Evolutionary conservation across 2,888 invertebrate genomes (phyloP), one percentile per base, ranked within the genome.

Genomic region (Aricia artaxerxes): DNA sequence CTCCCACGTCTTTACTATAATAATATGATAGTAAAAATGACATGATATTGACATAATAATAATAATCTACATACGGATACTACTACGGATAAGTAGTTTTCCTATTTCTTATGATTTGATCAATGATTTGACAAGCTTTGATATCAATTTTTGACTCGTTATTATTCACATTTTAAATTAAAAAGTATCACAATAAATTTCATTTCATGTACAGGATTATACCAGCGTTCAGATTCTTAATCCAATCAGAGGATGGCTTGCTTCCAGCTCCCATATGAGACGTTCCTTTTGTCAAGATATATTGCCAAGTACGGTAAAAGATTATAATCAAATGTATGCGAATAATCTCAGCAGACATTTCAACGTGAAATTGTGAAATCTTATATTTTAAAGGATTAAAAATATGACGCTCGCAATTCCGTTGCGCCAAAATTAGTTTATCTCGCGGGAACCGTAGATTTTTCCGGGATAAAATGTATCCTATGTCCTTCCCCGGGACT

Each of bases 231-330:
- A 35, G 35, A 57, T 57, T 76, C 13, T 53, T 57, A 76, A 38
- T 76, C 76, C 57, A 76, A 76, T 76, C 69, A 76, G 49, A 75
- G 31, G 44, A 73, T 75, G 31, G 53, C 75, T 13, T 75, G 49
- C 49, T 75, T 75, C 75, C 49, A 73, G 44, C 35, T 49, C 31
- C 31, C 49, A n/a, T 24, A 49, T 24, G 31, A 75, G 75, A 75
- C 75, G 49, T 49, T 57, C 53, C 53, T 75, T 76, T 76, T 76
- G 57, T 76, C 35, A 35, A 76, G 57, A 57, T 31, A 13, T 76
- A 76, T 76, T 76, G 76, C 76, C 76, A 76, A 76, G 35, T 57
- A 76, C 76, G 53, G 13, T 57, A 76, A 57, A 5, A 76, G 53
- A 76, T 57, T 76, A 76, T 4, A 5, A 76, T 76, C 76, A 57